Percentiles rank a stretch among this genome's conserved stretches.
Conservation (phyloP, 2,797 vertebrate genomes). For the Tamandua tetradactyla region DNA sequence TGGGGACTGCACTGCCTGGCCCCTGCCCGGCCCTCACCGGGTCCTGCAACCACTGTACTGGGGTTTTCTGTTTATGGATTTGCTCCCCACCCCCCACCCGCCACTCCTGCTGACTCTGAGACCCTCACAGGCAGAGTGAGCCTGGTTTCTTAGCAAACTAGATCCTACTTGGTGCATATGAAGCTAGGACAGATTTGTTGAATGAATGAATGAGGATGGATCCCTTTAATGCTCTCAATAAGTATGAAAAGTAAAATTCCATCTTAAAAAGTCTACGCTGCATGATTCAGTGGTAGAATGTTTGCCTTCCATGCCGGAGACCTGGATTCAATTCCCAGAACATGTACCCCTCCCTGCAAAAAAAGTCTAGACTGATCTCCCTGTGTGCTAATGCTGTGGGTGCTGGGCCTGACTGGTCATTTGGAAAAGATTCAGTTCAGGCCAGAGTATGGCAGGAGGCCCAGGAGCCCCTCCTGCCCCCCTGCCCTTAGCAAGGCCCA, state of each 20-base stretch:
- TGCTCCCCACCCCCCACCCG: not conserved
- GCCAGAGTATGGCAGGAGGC: not conserved
- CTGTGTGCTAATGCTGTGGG: not conserved
- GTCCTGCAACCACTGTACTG: fast-evolving
- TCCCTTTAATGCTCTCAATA: not conserved
- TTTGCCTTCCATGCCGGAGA: too few species aligned
- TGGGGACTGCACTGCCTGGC: not conserved
- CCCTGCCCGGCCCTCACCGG: not conserved
- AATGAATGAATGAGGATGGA: not conserved
- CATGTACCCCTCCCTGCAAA: too few species aligned
- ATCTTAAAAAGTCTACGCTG: not conserved
- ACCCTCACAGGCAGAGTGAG: not conserved
- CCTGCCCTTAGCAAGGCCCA: not conserved
- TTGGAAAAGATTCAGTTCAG: not conserved
- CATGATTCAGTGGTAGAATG: too few species aligned
- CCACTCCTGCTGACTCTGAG: not conserved
- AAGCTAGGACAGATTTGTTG: not conserved
- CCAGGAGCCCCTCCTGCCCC: not conserved
- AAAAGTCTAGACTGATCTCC: not conserved
- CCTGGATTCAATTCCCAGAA: too few species aligned
- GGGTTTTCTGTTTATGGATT: not conserved
- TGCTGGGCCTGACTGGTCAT: not conserved
- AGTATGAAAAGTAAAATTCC: not conserved
- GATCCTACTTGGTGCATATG: not conserved
- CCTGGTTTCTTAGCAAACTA: not conserved